Evolutionary conservation across 2,888 invertebrate genomes (phyloP).

Genomic region (Escarpia spicata): DNA sequence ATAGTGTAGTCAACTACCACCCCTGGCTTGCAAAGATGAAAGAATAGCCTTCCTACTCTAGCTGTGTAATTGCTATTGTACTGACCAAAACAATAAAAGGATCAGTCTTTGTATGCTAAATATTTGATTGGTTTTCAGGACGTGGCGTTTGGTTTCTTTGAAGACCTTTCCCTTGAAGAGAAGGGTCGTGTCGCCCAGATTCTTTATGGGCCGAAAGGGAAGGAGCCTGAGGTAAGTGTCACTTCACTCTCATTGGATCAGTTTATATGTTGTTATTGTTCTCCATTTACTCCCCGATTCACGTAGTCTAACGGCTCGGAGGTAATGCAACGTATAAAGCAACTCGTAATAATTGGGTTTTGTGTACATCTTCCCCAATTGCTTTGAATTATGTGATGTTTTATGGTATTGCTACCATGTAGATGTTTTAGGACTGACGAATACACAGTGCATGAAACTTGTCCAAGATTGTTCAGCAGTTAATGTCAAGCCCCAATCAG

Average conservation of each 20-base stretch:
- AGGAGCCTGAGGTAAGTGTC: background rate
- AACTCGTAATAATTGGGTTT: background rate
- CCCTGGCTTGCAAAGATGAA: too few relatives aligned
- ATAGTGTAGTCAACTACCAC: too few relatives aligned
- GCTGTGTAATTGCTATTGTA: too few relatives aligned
- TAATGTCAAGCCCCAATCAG: too few relatives aligned
- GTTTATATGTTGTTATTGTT: background rate
- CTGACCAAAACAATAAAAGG: background rate
- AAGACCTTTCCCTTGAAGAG: background rate
- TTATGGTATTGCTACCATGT: background rate
- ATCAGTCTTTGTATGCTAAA: background rate
- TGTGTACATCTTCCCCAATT: background rate
- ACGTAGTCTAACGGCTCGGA: background rate
- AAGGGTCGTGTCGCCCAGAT: background rate
- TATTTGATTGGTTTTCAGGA: background rate
- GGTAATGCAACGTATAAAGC: background rate
- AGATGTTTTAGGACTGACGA: background rate
- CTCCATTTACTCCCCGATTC: too few relatives aligned
- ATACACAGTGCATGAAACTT: background rate
- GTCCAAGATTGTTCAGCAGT: too few relatives aligned
- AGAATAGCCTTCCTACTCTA: too few relatives aligned
- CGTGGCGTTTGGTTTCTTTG: constrained; percentile 16
- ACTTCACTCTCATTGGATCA: background rate
- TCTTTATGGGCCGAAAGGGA: background rate
- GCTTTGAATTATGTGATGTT: background rate